Percentiles rank a stretch among this genome's conserved stretches.
Conservation (phyloP, 2,888 invertebrate species). For the Scaptomyza flava region DNA sequence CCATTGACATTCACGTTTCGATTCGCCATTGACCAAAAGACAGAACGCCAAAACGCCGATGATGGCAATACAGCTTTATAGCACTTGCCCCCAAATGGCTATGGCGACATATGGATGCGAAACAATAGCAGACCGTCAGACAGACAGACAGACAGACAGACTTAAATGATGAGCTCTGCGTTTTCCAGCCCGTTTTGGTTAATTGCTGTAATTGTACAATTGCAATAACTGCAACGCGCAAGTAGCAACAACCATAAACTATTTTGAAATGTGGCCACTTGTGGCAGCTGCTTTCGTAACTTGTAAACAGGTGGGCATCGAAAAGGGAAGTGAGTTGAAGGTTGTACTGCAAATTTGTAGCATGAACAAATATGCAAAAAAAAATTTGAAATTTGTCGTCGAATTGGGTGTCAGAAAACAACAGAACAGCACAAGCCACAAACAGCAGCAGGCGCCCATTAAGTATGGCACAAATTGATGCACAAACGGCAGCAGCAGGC, state of each 20-base stretch:
- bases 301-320: slow-evolving; percentile 31
- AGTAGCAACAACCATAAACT: slow-evolving; percentile 6
- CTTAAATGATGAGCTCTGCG: slow-evolving; percentile 7
- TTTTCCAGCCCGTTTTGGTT: neutral
- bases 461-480: slow-evolving; percentile 65
- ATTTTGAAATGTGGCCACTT: slow-evolving; percentile 7
- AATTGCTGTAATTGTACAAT: slow-evolving; percentile 51
- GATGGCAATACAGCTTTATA: slow-evolving; percentile 57
- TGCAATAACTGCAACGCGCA: slow-evolving; percentile 37
- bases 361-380: neutral
- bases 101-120: slow-evolving; percentile 75
- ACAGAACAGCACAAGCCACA: slow-evolving; percentile 5
- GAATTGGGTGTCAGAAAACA: slow-evolving; percentile 54
- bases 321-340: neutral
- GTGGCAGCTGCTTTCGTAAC: slow-evolving; percentile 28
- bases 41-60: slow-evolving; percentile 38
- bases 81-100: slow-evolving; percentile 52
- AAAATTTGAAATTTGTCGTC: neutral
- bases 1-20: slow-evolving; percentile 38
- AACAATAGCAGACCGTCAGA: slow-evolving; percentile 39
- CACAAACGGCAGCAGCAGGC: slow-evolving; percentile 13
- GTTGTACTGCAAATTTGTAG: no score
- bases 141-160: slow-evolving; percentile 1
- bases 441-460: slow-evolving; percentile 36
- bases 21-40: slow-evolving; percentile 63